Evolutionary conservation across 2,797 vertebrate genomes (phyloP).

Genomic region (Thamnophis elegans): DNA sequence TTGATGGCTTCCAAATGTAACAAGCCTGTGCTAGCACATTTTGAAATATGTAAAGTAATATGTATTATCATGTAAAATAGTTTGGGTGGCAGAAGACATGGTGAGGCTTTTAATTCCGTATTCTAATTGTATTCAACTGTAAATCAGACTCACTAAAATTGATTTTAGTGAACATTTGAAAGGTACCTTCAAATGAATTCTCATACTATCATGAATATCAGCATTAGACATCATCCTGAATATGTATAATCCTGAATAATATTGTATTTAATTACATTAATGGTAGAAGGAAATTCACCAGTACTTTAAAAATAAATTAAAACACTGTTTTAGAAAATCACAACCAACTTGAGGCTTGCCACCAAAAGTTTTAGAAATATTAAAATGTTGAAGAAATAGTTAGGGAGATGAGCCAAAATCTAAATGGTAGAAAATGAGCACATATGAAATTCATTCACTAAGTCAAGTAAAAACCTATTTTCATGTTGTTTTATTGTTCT

Average conservation of each 20-base stretch:
- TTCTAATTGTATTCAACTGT: neutral
- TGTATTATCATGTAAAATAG: neutral
- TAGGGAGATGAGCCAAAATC: neutral
- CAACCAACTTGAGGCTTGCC: neutral
- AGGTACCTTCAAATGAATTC: neutral
- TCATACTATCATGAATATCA: neutral
- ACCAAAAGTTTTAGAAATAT: neutral
- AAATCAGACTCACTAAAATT: neutral
- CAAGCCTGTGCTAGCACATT: neutral
- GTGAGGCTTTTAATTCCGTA: neutral
- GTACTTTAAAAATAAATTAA: neutral
- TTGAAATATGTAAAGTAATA: neutral
- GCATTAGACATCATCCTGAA: neutral
- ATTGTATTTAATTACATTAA: neutral
- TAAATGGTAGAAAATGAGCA: neutral
- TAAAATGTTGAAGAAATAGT: neutral
- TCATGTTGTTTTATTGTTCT: neutral
- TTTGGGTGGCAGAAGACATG: neutral
- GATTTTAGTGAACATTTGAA: neutral
- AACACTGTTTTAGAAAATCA: neutral
- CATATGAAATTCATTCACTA: neutral
- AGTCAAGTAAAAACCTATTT: neutral
- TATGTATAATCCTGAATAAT: neutral
- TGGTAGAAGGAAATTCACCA: neutral
- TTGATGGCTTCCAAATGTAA: neutral